Conservation (phyloP, 2,888 invertebrate genomes). For the Spilarctia lutea region DNA sequence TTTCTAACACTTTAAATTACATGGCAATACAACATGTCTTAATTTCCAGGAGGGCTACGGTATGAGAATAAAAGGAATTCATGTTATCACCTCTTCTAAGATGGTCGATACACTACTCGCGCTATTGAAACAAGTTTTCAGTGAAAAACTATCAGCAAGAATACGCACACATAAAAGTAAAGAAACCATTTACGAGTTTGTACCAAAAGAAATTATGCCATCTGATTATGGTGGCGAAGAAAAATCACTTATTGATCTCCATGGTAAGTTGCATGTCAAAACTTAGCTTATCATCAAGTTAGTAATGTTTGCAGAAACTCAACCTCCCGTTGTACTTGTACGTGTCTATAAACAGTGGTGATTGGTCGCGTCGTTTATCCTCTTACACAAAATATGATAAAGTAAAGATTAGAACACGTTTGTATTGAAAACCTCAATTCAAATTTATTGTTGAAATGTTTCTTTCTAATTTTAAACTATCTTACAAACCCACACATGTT, state of each 20-base stretch:
- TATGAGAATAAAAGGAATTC: slow-evolving; percentile 68
- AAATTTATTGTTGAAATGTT: not conserved
- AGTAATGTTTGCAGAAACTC: not conserved
- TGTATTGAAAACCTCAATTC: not conserved
- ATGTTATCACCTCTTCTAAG: slow-evolving; percentile 71
- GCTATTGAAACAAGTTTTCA: slow-evolving; percentile 66
- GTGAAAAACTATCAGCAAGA: slow-evolving; percentile 52
- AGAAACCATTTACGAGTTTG: slow-evolving; percentile 25
- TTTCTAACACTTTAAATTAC: not conserved
- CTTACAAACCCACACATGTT: no score
- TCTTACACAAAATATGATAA: no score
- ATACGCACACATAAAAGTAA: slow-evolving; percentile 37
- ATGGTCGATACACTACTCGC: slow-evolving; percentile 67
- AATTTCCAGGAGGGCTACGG: slow-evolving; percentile 70
- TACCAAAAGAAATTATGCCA: slow-evolving; percentile 36
- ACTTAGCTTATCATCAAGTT: not conserved
- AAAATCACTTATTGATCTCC: slow-evolving; percentile 31
- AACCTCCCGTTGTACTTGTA: no score
- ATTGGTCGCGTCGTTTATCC: no score
- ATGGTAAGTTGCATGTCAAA: slow-evolving; percentile 25
- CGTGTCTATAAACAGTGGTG: no score
- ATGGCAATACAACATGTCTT: not conserved
- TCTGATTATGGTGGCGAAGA: slow-evolving; percentile 43
- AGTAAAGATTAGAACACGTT: not conserved
- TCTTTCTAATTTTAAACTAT: no score